Base-by-base conservation (phyloP, 2,113 vertebrate species). In the Strix uralensis region DNA sequence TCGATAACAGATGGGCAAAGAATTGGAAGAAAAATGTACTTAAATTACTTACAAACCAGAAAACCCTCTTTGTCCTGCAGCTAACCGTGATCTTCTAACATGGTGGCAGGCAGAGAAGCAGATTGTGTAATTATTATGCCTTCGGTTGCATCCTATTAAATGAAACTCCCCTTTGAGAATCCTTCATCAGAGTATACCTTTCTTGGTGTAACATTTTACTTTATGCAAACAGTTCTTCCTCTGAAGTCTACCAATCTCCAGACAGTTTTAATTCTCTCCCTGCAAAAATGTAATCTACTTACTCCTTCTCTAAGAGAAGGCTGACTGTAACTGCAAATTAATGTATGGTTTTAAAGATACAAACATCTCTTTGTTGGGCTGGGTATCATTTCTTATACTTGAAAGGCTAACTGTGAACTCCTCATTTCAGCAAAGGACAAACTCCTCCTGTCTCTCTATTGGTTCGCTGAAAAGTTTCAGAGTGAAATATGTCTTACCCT, bases 1-100 rank as follows among this genome's bases (percentile, higher is more conserved):
- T 88, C 0, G 0, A 25, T 40, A 72, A 27, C 5, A 75, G 29
- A 67, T 0, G 1, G 61, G 36, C 26, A 40, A 59, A 65, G 11
- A 70, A 36, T 15, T 73, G 25, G 84, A 78, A 74, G 42, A 87
- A 91, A 70, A 65, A 51, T 32, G 8, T n/a, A 42, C 11, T 66
- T 88, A 32, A 57, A 34, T 71, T 84, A 86, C 15, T 70, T 86
- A 52, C 6, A 79, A 71, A 66, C 7, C 20, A 71, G 32, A 72
- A 92, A 80, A 25, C n/a, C 4, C 5, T 78, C 40, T 44, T 94
- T 47, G 22, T 81, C 19, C 32, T 47, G 78, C 47, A 46, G 7
- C 16, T 57, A 30, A 34, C 42, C 49, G 27, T 54, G n/a, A 42
- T 85, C 52, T 69, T 51, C 32, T 81, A 69, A 59, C 30, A 27